These are phyloP conservation scores for Cygnus olor DNA, from an alignment of 2,797 vertebrate species.

Conservation along the genomic window DNA sequence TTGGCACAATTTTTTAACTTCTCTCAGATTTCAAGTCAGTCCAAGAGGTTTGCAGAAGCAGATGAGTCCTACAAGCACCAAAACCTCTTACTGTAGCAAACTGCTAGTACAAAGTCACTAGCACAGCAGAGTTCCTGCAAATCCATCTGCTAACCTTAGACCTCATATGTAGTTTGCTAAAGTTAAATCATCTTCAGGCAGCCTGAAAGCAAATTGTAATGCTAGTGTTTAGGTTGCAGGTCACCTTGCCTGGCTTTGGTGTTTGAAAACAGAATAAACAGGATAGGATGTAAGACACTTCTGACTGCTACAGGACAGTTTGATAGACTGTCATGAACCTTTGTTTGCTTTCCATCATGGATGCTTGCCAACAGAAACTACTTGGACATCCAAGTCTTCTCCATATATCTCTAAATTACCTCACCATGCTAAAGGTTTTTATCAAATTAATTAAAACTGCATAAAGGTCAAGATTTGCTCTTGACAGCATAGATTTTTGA, in stretches of 20 bases:
- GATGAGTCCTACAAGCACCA: not conserved
- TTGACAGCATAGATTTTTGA: conserved; percentile 41
- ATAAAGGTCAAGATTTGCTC: conserved; percentile 50
- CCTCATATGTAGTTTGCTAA: not conserved
- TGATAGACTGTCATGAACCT: not conserved
- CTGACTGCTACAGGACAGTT: not conserved
- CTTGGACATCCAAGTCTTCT: conserved; percentile 17
- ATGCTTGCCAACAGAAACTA: conserved; percentile 8
- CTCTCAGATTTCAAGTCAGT: not conserved
- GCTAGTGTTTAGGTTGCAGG: not conserved
- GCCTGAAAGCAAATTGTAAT: not conserved
- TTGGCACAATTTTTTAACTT: not conserved
- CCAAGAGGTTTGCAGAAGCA: not conserved
- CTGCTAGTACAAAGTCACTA: not conserved
- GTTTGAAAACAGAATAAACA: not conserved
- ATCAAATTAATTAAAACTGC: conserved; percentile 51
- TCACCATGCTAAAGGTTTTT: not conserved
- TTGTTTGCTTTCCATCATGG: not conserved
- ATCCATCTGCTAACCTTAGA: not conserved
- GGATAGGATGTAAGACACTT: not conserved
- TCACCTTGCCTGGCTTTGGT: not conserved
- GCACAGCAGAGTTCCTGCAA: not conserved
- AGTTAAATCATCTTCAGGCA: not conserved
- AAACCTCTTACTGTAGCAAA: not conserved
- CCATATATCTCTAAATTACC: not conserved